Base-by-base conservation (phyloP, 2,113 vertebrate genomes). In the Numida meleagris region DNA sequence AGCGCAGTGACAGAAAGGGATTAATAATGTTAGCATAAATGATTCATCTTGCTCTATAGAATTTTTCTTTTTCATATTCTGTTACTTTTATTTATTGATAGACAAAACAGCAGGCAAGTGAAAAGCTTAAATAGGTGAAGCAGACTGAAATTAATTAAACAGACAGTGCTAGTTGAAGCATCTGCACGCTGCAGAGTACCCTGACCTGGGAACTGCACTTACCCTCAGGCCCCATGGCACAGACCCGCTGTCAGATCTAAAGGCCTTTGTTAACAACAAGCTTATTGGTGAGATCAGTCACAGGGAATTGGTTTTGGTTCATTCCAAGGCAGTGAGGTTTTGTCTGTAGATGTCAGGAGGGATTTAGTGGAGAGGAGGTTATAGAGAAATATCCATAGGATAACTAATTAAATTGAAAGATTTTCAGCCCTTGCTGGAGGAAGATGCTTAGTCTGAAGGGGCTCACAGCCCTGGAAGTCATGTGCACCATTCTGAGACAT, bases 91-190 rank as follows among this genome's bases (percentile, higher is more conserved):
- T 93, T 95, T 94, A 94, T 95, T 93, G 93, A 94, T 95, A 96
- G 88, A 61, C 67, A 79, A 96, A 97, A 88, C 93, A 96, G 96
- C 93, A 93, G 93, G 91, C 84, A 80, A 96, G 62, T 94, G 89
- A 90, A 97, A 93, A 93, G 76, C 85, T 83, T 93, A 95, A 95
- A 95, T 95, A 94, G 96, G 92, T 96, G 91, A 97, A 96, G 91
- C 90, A 97, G 96, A 96, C 93, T 97, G 93, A 97, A 97, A 97
- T 97, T 96, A 97, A 97, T 97, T 96, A 96, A 95, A 93, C 73
- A 95, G 96, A 95, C 95, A 96, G 93, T 97, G 79, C 90, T 94
- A 70, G 92, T 7, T 94, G 88, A 95, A 95, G 91, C 95, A 95
- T 97, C 94, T 95, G 87, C 83, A 82, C 68, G 73, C 45, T 92